Base-by-base conservation (phyloP, 2,113 vertebrate species). In the Vicugna pacos region DNA sequence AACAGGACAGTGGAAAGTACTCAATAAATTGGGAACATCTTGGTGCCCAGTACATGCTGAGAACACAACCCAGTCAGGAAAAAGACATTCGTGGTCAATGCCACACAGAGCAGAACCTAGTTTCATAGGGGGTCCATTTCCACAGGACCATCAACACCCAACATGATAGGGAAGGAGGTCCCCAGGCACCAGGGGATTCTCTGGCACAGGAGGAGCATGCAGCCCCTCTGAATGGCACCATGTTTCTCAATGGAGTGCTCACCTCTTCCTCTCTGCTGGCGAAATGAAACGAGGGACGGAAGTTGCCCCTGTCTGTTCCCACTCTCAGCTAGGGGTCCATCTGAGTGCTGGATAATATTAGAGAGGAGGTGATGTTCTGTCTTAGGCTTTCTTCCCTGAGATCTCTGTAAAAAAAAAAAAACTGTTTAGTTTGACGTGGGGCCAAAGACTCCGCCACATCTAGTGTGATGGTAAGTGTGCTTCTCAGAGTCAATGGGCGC, bases 161-260 rank as follows among this genome's bases (percentile, higher is more conserved):
- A 42, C 38, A 42, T 42, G 3, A 24, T 3, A 75, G 42, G 38
- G 72, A 86, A 65, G 52, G 83, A 79, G 73, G 28, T 30, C 38
- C 9, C 16, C 46, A 30, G 15, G 79, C 14, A 2, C 17, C 12
- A 84, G 70, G 16, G 62, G 35, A 52, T 17, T 62, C 75, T 8
- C 12, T n/a, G 69, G 30, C 50, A 26, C 20, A 50, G 35, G 28
- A 54, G 56, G 80, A 79, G 46, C 4, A 67, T 0, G 8, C 30
- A 9, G 67, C 14, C 28, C 12, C 70, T 79, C 22, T 5, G 22
- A 79, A 12, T 6, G 67, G 92, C 42, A 46, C 26, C n/a, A 35
- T 5, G 1, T 2, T 28, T 24, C n/a, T 84, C 72, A 26, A 24
- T 0, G 28, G 3, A 64, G 22, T 20, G 13, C 56, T 16, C 2